Conservation (phyloP, 2,888 invertebrate genomes). For the Drosophila kambysellisi region DNA sequence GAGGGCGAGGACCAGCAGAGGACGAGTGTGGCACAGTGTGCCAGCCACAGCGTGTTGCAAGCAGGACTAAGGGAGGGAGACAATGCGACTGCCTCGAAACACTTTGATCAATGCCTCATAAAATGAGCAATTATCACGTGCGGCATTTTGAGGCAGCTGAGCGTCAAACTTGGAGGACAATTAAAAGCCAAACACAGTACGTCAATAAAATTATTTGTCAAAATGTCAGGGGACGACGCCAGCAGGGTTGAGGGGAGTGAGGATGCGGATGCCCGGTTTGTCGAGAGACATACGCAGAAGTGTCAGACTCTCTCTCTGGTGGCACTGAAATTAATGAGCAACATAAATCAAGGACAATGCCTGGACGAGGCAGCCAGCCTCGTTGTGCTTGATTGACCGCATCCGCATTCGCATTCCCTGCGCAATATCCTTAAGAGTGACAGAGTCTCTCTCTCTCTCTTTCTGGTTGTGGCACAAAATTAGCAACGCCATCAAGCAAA, state of each 20-base stretch:
- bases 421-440: constrained; percentile 23
- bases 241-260: constrained; percentile 43
- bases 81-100: constrained; percentile 36
- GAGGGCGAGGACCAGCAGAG: neutral
- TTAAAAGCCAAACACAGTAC: constrained; percentile 78
- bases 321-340: constrained; percentile 73
- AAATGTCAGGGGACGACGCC: constrained; percentile 66
- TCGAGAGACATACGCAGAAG: constrained; percentile 54
- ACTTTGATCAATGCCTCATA: constrained; percentile 80
- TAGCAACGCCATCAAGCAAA: constrained; percentile 67
- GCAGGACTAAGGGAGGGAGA: constrained; percentile 27
- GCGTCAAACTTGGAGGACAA: constrained; percentile 58
- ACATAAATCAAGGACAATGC: constrained; percentile 78
- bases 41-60: constrained; percentile 52
- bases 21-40: constrained; percentile 3
- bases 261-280: neutral
- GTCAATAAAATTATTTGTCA: constrained; percentile 83
- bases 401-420: constrained; percentile 43
- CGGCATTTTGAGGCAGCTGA: constrained; percentile 54
- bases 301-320: constrained; percentile 64
- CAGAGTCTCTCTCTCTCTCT: neutral
- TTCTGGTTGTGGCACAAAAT: constrained; percentile 56
- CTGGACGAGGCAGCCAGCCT: constrained; percentile 23
- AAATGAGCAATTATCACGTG: constrained; percentile 82
- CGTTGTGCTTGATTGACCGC: constrained; percentile 81